Percentiles rank a stretch among this genome's conserved stretches.
Evolutionary conservation across 1,140 invertebrate genomes (phyloP).

Genomic region (Drusus annulatus): DNA sequence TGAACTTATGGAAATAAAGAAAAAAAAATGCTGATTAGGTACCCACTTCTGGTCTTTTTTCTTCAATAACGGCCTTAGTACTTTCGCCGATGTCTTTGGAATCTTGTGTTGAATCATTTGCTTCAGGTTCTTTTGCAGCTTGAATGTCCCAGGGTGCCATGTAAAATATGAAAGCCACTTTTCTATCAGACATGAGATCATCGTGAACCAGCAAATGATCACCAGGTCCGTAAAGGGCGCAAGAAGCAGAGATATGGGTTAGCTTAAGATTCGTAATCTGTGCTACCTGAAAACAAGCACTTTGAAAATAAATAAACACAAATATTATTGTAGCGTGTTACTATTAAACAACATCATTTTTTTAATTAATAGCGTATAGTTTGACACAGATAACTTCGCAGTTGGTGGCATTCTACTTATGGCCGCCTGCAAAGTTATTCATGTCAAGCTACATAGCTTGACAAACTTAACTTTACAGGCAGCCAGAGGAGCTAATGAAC

Average conservation of each 20-base stretch:
- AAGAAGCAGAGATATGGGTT: conserved; percentile 78
- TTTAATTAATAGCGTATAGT: too few relatives aligned
- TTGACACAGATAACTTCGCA: too few relatives aligned
- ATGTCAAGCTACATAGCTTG: too few relatives aligned
- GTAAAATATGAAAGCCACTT: conserved; percentile 83
- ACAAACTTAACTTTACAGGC: too few relatives aligned
- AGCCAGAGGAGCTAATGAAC: too few relatives aligned
- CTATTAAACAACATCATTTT: neutral
- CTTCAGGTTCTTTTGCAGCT: neutral
- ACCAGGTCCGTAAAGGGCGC: conserved; percentile 79
- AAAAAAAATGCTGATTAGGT: too few relatives aligned
- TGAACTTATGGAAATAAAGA: too few relatives aligned
- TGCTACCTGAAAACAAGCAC: conserved; percentile 38
- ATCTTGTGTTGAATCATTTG: neutral
- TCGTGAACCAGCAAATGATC: conserved; percentile 84
- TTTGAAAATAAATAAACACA: conserved; percentile 12
- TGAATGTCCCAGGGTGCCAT: conserved; percentile 69
- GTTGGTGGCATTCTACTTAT: too few relatives aligned
- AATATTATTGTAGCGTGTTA: neutral
- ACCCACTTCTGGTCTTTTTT: conserved; percentile 17
- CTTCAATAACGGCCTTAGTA: neutral
- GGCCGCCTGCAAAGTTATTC: too few relatives aligned
- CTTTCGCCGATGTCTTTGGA: conserved; percentile 15
- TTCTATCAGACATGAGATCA: conserved; percentile 79
- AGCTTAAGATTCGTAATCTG: conserved; percentile 61